phyloP scores from a whole-genome alignment of 2,888 invertebrate species.

The Caenorhabditis sp. region DNA sequence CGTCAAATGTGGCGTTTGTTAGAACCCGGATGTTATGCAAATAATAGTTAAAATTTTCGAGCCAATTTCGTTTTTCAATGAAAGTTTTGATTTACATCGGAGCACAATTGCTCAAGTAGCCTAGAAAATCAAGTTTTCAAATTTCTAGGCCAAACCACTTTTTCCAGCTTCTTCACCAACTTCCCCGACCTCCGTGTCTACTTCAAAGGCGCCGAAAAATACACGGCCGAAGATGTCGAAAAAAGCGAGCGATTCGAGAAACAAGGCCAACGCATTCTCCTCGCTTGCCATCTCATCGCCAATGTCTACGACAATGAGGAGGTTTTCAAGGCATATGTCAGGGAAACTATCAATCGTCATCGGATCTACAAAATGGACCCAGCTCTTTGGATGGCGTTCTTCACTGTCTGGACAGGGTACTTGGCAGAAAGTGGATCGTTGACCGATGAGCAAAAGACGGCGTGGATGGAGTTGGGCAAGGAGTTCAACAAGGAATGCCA shows the following conservation, averaged over 20 bases:
- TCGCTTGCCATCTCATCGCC: conserved; percentile 61
- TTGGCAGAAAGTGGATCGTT: conserved; percentile 54
- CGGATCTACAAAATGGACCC: conserved; percentile 68
- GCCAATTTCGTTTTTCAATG: too few species aligned
- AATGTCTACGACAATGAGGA: conserved; percentile 56
- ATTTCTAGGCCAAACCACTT: too few species aligned
- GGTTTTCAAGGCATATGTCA: conserved; percentile 62
- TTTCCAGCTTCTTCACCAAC: conserved; percentile 60
- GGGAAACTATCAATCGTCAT: conserved; percentile 66
- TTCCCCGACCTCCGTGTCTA: conserved; percentile 61
- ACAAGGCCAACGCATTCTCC: conserved; percentile 66
- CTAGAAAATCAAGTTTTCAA: too few species aligned
- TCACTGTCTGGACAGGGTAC: conserved; percentile 63
- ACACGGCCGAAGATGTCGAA: conserved; percentile 58
- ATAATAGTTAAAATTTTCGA: too few species aligned
- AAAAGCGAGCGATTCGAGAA: conserved; percentile 66
- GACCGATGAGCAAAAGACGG: conserved; percentile 54
- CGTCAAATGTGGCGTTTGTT: too few species aligned
- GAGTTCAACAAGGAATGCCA: conserved; percentile 55
- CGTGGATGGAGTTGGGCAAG: conserved; percentile 64
- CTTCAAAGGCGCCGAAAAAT: conserved; percentile 64
- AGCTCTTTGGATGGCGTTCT: conserved; percentile 67
- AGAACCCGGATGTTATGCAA: too few species aligned
- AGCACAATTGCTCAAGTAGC: too few species aligned
- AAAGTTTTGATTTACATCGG: too few species aligned